Base-by-base conservation (phyloP, 2,888 invertebrate species). In the Andrena praecox region DNA sequence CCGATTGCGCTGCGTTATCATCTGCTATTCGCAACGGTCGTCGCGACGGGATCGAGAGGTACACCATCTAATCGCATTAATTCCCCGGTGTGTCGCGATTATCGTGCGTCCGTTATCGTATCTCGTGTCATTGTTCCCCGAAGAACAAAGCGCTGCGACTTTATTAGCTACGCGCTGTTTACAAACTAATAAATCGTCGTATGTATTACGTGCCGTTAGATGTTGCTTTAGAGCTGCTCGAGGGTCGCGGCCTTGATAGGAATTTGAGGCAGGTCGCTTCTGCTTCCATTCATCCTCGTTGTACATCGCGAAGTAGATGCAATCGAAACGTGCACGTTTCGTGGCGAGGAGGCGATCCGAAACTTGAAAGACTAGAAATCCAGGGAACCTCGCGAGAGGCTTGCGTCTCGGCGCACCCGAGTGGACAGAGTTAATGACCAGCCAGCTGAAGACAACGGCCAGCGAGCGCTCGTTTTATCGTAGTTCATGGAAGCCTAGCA, bases 401-500 rank as follows among this genome's bases (percentile, higher is more conserved):
- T 59, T 27, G 64, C 27, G 48, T 33, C 56, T 27, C 8, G 7
- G n/a, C 77, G 56, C n/a, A 52, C 69, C 63, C 52, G 69, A 73
- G 73, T 73, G n/a, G 73, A 20, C 63, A 42, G 68, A 64, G 73
- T 73, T 73, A 73, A 80, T 80, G 80, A 80, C 56, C 62, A 72
- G 73, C 80, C 42, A 56, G 16, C 20, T 1, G 24, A 10, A 50
- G 20, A 12, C 42, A n/a, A n/a, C 12, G 7, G 60, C 50, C 6
- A 50, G 59, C 42, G 42, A 16, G 27, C 24, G 12, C 27, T 24
- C 0, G 64, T 52, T 81, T 80, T 74, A 75, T 82, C 82, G 60
- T 70, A 54, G 52, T 71, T 82, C 62, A 63, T 76, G 82, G 76
- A 76, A 75, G 69, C 8, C 56, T 66, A 54, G 81, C 74, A 81